phyloP scores from a whole-genome alignment of 2,888 invertebrate species.

The Parapristionchus giblindavisi region DNA sequence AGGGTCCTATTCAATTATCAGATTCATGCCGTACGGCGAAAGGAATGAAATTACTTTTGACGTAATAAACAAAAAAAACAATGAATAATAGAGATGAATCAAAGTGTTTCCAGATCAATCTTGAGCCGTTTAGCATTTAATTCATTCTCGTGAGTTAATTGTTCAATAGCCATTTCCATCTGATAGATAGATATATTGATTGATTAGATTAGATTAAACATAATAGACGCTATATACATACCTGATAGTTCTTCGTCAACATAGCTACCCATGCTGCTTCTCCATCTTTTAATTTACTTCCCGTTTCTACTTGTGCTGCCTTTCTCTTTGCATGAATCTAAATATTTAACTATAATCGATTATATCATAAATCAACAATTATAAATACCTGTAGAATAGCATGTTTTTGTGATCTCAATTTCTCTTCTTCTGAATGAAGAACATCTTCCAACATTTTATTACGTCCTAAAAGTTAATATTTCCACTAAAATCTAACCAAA shows the following conservation, averaged over 20 bases:
- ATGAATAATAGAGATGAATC: too few species aligned
- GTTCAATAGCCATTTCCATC: conserved; percentile 58
- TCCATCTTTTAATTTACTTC: conserved; percentile 56
- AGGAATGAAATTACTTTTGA: too few species aligned
- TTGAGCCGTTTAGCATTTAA: conserved; percentile 43
- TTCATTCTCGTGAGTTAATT: conserved; percentile 47
- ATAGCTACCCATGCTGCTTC: conserved; percentile 54
- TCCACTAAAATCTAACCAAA: not conserved
- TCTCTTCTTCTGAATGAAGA: conserved; percentile 30
- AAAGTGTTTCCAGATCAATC: conserved; percentile 37
- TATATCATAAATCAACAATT: not conserved
- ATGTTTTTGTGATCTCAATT: conserved; percentile 15
- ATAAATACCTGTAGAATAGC: conserved; percentile 21
- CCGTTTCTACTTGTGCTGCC: conserved; percentile 59
- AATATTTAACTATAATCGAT: conserved; percentile 44
- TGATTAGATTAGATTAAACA: not conserved
- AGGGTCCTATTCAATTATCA: too few species aligned
- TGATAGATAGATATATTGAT: conserved; percentile 34
- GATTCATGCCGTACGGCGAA: too few species aligned
- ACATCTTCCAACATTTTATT: conserved; percentile 7
- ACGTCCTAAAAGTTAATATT: conserved; percentile 1
- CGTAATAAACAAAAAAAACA: too few species aligned
- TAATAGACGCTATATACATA: not conserved
- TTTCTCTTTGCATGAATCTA: conserved; percentile 63
- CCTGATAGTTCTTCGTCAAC: conserved; percentile 59